These are phyloP conservation scores for Operophtera brumata DNA, from an alignment of 2,888 invertebrate genomes.

Conservation along the genomic window DNA sequence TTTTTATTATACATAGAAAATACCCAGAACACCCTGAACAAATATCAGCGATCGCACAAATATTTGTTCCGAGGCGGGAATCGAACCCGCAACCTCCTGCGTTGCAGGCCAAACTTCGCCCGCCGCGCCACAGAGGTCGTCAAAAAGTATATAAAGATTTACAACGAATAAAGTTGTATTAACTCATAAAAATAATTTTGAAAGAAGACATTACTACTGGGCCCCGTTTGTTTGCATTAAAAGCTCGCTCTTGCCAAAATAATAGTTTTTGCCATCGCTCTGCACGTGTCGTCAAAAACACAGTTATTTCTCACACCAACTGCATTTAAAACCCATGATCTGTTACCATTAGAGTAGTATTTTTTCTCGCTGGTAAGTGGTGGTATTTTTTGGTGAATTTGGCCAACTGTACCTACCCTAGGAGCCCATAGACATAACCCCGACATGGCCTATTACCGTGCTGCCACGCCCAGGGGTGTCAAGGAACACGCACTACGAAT, in stretches of 20 bases:
- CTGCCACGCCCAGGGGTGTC: conserved; percentile 47
- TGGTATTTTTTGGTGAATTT: conserved; percentile 9
- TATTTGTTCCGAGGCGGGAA: too few species aligned
- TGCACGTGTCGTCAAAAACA: conserved; percentile 33
- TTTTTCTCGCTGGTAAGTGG: neutral
- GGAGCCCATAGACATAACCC: conserved; percentile 9
- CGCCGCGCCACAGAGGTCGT: too few species aligned
- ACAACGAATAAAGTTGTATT: neutral
- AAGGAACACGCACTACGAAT: conserved; percentile 50
- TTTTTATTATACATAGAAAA: too few species aligned
- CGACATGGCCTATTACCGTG: conserved; percentile 42
- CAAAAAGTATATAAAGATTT: too few species aligned
- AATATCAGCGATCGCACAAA: too few species aligned
- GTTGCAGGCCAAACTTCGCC: too few species aligned
- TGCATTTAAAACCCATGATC: conserved; percentile 28
- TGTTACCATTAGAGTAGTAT: neutral
- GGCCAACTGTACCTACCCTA: neutral
- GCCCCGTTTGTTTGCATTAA: neutral
- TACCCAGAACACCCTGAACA: too few species aligned
- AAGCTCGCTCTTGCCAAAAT: neutral
- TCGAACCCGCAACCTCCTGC: too few species aligned
- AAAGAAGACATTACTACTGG: conserved; percentile 6
- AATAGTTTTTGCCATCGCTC: conserved; percentile 6
- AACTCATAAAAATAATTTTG: neutral
- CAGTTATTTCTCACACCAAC: conserved; percentile 31